Evolutionary conservation across 2,797 vertebrate species (phyloP), one percentile per base, ranked within the genome.

Genomic region (Sebastes umbrosus): DNA sequence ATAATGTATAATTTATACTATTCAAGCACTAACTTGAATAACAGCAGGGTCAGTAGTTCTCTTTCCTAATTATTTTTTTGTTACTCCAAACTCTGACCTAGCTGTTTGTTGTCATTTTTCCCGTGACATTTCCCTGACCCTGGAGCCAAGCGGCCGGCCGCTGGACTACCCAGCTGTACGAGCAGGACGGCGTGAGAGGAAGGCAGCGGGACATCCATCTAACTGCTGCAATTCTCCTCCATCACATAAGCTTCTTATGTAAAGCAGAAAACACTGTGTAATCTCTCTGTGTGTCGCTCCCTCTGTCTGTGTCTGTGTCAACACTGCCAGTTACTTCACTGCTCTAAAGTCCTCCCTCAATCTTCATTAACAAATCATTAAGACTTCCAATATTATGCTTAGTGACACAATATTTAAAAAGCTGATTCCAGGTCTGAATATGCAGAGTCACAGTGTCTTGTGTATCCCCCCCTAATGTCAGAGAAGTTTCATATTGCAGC

Each of bases 181-280:
- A 84, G 58, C 22, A 4, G 77, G 65, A 20, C 64, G 43, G 34
- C 18, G 24, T 58, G 73, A 73, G 73, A 70, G 80, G 67, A 74
- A 64, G 68, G 50, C 80, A 86, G 84, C 69, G 68, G 82, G 74
- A 69, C 84, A 73, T 83, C 92, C 90, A 90, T 92, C 90, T 93
- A 92, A 92, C 92, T 88, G 86, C 91, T 90, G 90, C 91, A 84
- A 82, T 82, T 84, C 92, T 91, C 87, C 87, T 80, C 85, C 84
- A 88, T 79, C 73, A 43, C 74, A 80, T 95, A 95, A 96, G 89
- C 94, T 91, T 81, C 91, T 95, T 95, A 94, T 91, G 93, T 92
- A 91, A 92, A 94, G 91, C 90, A 93, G 90, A 88, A 95, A 95
- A 95, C 93, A 93, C 84, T 22, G 86, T 84, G 90, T 95, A 94